Base-by-base conservation (phyloP, 2,797 vertebrate genomes). In the Lepilemur ruficaudatus region DNA sequence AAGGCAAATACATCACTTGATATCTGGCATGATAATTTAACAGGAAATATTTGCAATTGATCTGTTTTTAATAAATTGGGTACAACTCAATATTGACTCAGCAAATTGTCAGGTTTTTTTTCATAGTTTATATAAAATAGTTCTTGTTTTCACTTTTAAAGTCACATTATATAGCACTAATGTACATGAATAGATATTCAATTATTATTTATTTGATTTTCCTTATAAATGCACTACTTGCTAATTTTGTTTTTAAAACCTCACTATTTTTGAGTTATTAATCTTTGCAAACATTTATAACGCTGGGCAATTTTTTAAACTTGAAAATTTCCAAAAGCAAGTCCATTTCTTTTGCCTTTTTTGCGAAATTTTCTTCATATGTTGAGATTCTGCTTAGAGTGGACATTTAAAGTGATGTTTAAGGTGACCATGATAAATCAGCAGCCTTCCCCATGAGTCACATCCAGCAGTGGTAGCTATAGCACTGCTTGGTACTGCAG, bases 21-120 rank as follows among this genome's bases (percentile, higher is more conserved):
- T 91, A 5, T 55, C n/a, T 59, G 43, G 30, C 41, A 94, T 75
- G 67, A 96, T 69, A 96, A 94, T 85, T 97, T 89, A 89, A 89
- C 4, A 76, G 63, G 55, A 96, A 94, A 94, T 91, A 94, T 82
- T 93, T 46, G 65, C n/a, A 85, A 80, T 10, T 83, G 86, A 86
- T 89, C 23, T 94, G 84, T 86, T 84, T 91, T 70, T 41, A 61
- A 94, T 79, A 89, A 90, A 86, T 67, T 80, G 38, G 30, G 61
- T 14, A 2, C 43, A 90, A 80, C 20, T 95, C 84, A 94, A 50
- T 81, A 89, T 91, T 91, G 91, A 91, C 30, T 70, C 75, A 92
- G 35, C 25, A 94, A 84, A 85, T 88, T 55, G 84, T 50, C 50
- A 79, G 32, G 32, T 69, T 57, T 67, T 65, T 88, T 95, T 83